Evolutionary conservation across 1,140 invertebrate genomes (phyloP), one percentile per base, ranked within the genome.

Genomic region (Laodelphax striatellus): DNA sequence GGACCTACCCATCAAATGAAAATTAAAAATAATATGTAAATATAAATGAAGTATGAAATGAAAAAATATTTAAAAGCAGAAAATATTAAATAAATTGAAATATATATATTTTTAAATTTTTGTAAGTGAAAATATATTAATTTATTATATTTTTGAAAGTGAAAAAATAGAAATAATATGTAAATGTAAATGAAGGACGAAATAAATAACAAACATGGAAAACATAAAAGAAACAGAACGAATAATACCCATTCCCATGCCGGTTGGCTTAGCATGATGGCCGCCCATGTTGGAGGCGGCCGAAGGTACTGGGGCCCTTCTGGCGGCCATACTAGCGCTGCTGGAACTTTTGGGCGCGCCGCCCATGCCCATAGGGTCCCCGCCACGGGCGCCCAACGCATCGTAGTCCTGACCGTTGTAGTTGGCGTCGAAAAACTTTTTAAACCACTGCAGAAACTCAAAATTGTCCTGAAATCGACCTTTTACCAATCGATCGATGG

Each of bases 361-460:
- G 65, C 82, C 75, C 67, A 70, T 73, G 63, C 90, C 92, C 80
- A 95, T 84, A 13, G 80, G 75, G 70, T 93, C 85, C 64, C 90
- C 90, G 67, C 86, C 87, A 66, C 95, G 80, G 68, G 88, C 87
- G 55, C 81, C 82, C 64, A 93, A 73, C 46, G 95, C 85, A 80
- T 97, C 90, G 76, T 98, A 98, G 63, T 92, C 90, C 65, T 83
- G 81, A 70, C 92, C 92, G 73, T 87, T 84, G 79, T 94, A 97
- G 80, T 98, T 98, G 63, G 93, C 93, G 79, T 97, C 95, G 79
- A 97, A 98, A 77, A 98, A 97, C 75, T 96, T 96, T 82, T 98
- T 97, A 81, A 98, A 98, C 95, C 95, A 98, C 81, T 98, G 95
- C 65, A 98, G 84, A 80, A 98, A 98, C 75, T 98, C 95, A 82